Evolutionary conservation across 1,140 invertebrate genomes (phyloP), one percentile per base, ranked within the genome.

Genomic region (Palaemon carinicauda): DNA sequence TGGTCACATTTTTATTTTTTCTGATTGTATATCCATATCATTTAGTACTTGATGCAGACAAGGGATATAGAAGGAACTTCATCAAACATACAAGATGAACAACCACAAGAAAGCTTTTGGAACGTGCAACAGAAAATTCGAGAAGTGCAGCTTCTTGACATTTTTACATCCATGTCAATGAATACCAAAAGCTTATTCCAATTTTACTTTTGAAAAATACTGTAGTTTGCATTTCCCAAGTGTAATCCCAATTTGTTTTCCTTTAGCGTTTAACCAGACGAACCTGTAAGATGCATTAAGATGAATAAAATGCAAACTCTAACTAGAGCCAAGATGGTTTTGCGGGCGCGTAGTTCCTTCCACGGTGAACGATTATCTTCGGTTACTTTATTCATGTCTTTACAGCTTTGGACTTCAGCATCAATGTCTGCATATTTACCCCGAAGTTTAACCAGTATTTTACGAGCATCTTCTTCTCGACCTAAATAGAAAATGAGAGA

Each of bases 241-340:
- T 9, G 5, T 0, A 4, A 9, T 41, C 5, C 12, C 12, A 12
- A 4, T 41, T 7, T 0, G 41, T 7, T 7, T 41, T 41, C 41
- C 41, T 3, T 41, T 9, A 12, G 41, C 12, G 7, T 41, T 10
- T n/a, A 9, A 3, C 4, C n/a, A 50, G 19, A 29, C 24, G 12
- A n/a, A 82, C 81, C 81, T 41, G 81, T 75, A 21, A 82, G 56
- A 71, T 21, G 24, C 81, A 53, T 29, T 19, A 82, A 14, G 27
- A 75, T 5, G 29, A 82, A 82, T 14, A 82, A 52, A 2, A 24
- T 54, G 21, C 69, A 54, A 19, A 82, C 51, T 7, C 73, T 50
- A 1, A 29, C 50, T 15, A 82, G 24, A 19, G 21, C 21, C 24
- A 54, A 54, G 27, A 82, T 51, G 4, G 54, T 27, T 15, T 52